phyloP scores from a whole-genome alignment of 2,113 vertebrate genomes.

The Larimichthys crocea region DNA sequence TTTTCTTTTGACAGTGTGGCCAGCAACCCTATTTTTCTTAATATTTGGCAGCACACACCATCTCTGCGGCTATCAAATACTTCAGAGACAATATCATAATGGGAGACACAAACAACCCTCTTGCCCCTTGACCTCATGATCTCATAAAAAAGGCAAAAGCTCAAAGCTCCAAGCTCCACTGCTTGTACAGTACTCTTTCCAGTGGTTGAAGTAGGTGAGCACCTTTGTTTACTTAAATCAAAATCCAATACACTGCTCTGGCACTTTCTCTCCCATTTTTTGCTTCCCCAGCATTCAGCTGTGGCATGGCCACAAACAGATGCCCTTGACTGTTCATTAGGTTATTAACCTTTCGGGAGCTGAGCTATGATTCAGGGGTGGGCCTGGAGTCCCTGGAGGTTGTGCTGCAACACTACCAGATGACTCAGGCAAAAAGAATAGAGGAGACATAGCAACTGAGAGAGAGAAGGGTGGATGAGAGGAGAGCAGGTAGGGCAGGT shows the following conservation, averaged over 20 bases:
- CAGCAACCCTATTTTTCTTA: slow-evolving; percentile 41
- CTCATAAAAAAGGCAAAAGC: slow-evolving; percentile 44
- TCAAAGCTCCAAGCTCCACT: slow-evolving; percentile 19
- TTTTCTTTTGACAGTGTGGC: slow-evolving; percentile 48
- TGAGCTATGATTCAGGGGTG: slow-evolving; percentile 69
- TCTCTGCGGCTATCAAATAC: slow-evolving; percentile 35
- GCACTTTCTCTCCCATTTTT: slow-evolving; percentile 41
- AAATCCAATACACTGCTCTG: slow-evolving; percentile 74
- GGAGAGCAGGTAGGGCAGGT: slow-evolving; percentile 44
- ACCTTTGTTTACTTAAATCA: slow-evolving; percentile 81
- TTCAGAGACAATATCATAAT: slow-evolving; percentile 59
- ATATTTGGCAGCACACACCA: slow-evolving; percentile 37
- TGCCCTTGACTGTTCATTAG: slow-evolving; percentile 82
- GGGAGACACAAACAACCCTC: slow-evolving; percentile 57
- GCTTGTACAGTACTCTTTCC: slow-evolving; percentile 14
- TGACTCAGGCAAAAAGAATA: slow-evolving; percentile 59
- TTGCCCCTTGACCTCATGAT: slow-evolving; percentile 56
- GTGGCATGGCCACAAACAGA: slow-evolving; percentile 66
- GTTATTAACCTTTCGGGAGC: slow-evolving; percentile 83
- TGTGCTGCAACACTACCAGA: slow-evolving; percentile 30
- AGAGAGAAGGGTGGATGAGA: slow-evolving; percentile 34
- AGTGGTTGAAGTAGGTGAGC: slow-evolving; percentile 38
- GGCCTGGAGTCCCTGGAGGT: slow-evolving; percentile 49
- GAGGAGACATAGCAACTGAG: slow-evolving; percentile 18
- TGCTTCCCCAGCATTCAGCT: slow-evolving; percentile 64